Evolutionary conservation across 2,888 invertebrate species (phyloP).

Genomic region (Melolontha melolontha): DNA sequence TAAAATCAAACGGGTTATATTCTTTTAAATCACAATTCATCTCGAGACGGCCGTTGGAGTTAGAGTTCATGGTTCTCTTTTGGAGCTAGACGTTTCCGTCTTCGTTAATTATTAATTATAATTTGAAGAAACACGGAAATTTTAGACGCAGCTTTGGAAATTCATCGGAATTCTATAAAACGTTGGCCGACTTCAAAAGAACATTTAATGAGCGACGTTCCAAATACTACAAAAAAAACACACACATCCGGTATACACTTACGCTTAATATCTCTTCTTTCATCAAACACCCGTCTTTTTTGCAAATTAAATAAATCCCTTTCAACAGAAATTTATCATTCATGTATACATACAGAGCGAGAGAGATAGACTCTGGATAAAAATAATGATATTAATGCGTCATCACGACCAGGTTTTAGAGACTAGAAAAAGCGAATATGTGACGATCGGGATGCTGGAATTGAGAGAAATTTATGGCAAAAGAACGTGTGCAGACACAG

Average conservation of each 20-base stretch:
- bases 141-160: background rate
- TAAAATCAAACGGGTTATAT: too few relatives aligned
- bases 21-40: too few relatives aligned
- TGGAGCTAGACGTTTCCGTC: background rate
- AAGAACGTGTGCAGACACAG: background rate
- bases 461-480: slow-evolving; percentile 10
- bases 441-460: slow-evolving; percentile 21
- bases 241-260: slow-evolving; percentile 5
- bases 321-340: slow-evolving; percentile 25
- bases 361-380: slow-evolving; percentile 1
- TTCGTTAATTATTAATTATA: slow-evolving; percentile 22
- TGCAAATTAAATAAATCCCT: slow-evolving; percentile 29
- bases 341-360: background rate
- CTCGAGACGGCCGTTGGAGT: too few relatives aligned
- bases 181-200: slow-evolving; percentile 5
- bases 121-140: slow-evolving; percentile 10
- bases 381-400: slow-evolving; percentile 36
- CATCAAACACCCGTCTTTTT: background rate
- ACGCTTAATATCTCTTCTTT: slow-evolving; percentile 14
- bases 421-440: slow-evolving; percentile 19
- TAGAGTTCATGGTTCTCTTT: background rate
- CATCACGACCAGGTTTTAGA: slow-evolving; percentile 22
- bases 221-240: slow-evolving; percentile 8
- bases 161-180: slow-evolving; percentile 7
- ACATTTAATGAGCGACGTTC: slow-evolving; percentile 29